Base-by-base conservation (phyloP, 2,113 vertebrate species). In the Phoxinus phoxinus region DNA sequence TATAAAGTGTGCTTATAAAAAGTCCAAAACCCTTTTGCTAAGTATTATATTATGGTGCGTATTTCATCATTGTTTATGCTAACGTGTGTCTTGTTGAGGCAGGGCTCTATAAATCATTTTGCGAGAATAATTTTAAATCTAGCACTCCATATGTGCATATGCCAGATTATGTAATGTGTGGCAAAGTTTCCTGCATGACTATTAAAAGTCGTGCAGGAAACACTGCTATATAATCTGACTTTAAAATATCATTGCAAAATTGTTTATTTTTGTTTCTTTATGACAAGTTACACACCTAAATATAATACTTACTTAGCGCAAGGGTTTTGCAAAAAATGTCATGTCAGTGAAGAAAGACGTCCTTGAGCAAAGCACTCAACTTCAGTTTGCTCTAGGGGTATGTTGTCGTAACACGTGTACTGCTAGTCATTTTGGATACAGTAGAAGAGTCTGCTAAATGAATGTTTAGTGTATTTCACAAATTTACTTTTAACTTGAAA, bases 381-480 rank as follows among this genome's bases (percentile, higher is more conserved):
- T 35, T 78, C 51, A 7, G 19, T 53, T 58, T 12, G 75, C 51
- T 78, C 53, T 51, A 78, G 51, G 21, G 10, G 51, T 37, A 12
- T 78, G 51, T 56, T 51, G 46, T 3, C 56, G 27, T 15, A 37
- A 78, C 32, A 23, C 3, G 23, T 79, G 56, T 79, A 61, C 23
- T 44, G 23, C 58, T 2, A 79, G 23, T 44, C 23, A 17, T 25
- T 80, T 63, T 63, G 23, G 56, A 80, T 80, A n/a, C n/a, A n/a
- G n/a, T n/a, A 80, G 59, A 80, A 61, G 21, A 44, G 8, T 61
- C 58, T 44, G 77, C n/a, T 80, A 61, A 80, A 63, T 63, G 56
- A 61, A 35, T 44, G 13, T 15, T 75, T 9, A 61, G 56, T 25
- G n/a, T 44, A 21, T 61, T 58, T 44, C 32, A 78, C 15, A 41